phyloP scores from a whole-genome alignment of 2,797 vertebrate species.

The Pygocentrus nattereri region DNA sequence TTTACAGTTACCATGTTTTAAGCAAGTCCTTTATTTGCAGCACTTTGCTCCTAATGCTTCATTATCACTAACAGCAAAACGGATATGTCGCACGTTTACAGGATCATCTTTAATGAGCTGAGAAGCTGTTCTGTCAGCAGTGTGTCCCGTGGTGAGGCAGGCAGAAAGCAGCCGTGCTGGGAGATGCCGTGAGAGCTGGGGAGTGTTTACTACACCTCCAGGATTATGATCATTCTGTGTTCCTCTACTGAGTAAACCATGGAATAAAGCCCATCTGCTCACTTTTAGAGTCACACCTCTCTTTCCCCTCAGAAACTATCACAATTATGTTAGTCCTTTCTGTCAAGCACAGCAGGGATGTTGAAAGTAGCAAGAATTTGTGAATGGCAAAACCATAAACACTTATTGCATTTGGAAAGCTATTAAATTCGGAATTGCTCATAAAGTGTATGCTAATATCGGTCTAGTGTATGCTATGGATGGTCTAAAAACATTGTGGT shows the following conservation, averaged over 20 bases:
- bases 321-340: background rate
- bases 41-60: background rate
- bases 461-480: too few relatives aligned
- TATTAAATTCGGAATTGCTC: conserved; percentile 3
- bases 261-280: conserved; percentile 40
- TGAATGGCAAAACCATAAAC: background rate
- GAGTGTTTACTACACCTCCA: conserved; percentile 42
- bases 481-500: background rate
- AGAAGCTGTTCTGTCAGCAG: conserved; percentile 10
- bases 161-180: conserved; percentile 27
- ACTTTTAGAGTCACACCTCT: conserved; percentile 7
- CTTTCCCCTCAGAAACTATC: conserved; percentile 23
- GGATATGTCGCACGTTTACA: background rate
- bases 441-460: background rate
- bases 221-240: conserved; percentile 25
- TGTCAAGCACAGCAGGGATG: background rate
- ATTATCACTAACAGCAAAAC: conserved; percentile 2
- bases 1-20: background rate
- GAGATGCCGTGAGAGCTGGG: conserved; percentile 19
- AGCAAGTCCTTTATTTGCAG: background rate
- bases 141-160: background rate
- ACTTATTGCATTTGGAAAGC: background rate
- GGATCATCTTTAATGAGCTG: conserved; percentile 21
- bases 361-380: conserved; percentile 3
- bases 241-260: conserved; percentile 40